phyloP scores from a whole-genome alignment of 1,140 invertebrate genomes.

The Philopotamus ludificatus region DNA sequence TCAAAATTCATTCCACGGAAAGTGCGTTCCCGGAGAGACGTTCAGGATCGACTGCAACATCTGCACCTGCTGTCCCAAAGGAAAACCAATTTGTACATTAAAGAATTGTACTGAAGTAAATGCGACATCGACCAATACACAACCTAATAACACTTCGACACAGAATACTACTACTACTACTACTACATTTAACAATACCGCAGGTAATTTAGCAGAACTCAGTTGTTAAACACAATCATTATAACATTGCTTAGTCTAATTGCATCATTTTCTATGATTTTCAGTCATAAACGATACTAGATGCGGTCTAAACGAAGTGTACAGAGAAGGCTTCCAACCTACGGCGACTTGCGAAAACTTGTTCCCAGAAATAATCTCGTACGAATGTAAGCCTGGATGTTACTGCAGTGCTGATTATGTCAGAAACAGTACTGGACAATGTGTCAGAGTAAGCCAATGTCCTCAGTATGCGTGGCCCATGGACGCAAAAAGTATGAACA shows the following conservation, averaged over 20 bases:
- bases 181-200: no score
- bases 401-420: conserved; percentile 3
- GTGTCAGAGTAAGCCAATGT: neutral
- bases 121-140: neutral
- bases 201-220: no score
- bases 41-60: conserved; percentile 53
- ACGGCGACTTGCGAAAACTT: conserved; percentile 9
- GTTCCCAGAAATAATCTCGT: neutral
- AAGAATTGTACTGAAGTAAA: neutral
- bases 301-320: neutral
- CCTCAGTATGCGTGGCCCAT: no score
- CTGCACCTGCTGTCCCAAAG: conserved; percentile 47
- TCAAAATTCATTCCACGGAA: neutral
- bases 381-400: conserved; percentile 1
- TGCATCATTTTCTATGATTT: no score
- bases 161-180: neutral
- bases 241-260: no score
- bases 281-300: no score
- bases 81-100: conserved; percentile 46
- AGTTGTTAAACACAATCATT: no score
- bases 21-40: conserved; percentile 46
- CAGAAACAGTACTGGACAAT: conserved; percentile 15
- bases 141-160: neutral
- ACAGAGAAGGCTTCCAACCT: neutral
- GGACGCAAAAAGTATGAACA: no score